phyloP scores from a whole-genome alignment of 1,140 invertebrate genomes.

The Latrodectus geometricus region DNA sequence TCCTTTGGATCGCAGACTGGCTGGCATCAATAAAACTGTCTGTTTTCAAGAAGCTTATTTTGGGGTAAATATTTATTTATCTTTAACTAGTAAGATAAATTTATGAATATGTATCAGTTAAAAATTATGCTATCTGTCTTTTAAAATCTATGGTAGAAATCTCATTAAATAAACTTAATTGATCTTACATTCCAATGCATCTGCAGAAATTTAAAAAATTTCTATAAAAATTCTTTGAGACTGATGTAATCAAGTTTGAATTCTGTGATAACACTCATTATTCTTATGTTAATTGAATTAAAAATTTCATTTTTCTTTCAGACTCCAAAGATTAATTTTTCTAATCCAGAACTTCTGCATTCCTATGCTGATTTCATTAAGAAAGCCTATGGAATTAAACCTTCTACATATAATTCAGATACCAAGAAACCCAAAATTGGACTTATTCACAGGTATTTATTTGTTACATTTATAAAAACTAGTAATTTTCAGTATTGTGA shows the following conservation, averaged over 20 bases:
- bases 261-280: too few species aligned
- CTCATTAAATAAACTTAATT: too few species aligned
- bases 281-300: too few species aligned
- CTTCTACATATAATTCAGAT: not conserved
- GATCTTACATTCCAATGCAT: too few species aligned
- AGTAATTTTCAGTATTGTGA: too few species aligned
- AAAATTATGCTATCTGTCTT: too few species aligned
- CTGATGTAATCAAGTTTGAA: too few species aligned
- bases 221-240: too few species aligned
- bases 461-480: not conserved
- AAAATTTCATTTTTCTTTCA: not conserved
- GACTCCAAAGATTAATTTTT: constrained; percentile 60
- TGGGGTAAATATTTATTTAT: constrained; percentile 43
- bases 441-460: constrained; percentile 56
- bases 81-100: not conserved
- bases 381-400: constrained; percentile 38
- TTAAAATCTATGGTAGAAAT: too few species aligned
- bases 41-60: constrained; percentile 62
- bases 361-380: constrained; percentile 52
- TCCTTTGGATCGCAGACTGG: constrained; percentile 53
- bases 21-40: constrained; percentile 62
- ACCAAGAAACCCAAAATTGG: constrained; percentile 46
- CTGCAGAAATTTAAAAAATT: too few species aligned
- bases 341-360: constrained; percentile 33
- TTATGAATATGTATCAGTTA: too few species aligned